A percentile compares a stretch with the other conserved stretches of the same genome.
Evolutionary conservation across 1,140 invertebrate species (phyloP).

Genomic region (Anoplophora glabripennis): DNA sequence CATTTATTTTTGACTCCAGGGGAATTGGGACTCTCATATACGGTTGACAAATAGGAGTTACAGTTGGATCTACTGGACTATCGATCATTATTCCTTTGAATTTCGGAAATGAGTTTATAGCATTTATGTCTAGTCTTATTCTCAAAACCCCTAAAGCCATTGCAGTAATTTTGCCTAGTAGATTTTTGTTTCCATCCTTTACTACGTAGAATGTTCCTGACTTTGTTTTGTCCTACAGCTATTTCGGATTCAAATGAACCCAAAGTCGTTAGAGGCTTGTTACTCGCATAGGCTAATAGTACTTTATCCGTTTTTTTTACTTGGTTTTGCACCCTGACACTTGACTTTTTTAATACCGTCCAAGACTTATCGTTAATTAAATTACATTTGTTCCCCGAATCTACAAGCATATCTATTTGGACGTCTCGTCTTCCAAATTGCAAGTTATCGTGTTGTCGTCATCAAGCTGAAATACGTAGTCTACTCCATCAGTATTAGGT

Average conservation of each 20-base stretch:
- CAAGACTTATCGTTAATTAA: too few species aligned
- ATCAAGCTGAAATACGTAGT: background rate
- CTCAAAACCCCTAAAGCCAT: slow-evolving; percentile 11
- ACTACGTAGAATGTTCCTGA: slow-evolving; percentile 12
- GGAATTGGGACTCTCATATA: slow-evolving; percentile 38
- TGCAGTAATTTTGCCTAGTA: slow-evolving; percentile 13
- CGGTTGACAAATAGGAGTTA: slow-evolving; percentile 38
- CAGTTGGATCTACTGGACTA: background rate
- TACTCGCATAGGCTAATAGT: slow-evolving; percentile 6
- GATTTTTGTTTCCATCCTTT: slow-evolving; percentile 10
- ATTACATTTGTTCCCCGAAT: too few species aligned
- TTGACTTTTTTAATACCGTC: too few species aligned
- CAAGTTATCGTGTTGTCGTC: too few species aligned
- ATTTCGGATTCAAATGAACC: slow-evolving; percentile 2
- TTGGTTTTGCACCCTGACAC: too few species aligned
- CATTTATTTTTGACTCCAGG: slow-evolving; percentile 19
- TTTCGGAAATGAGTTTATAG: too few species aligned
- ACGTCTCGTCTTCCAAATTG: too few species aligned
- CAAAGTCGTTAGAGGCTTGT: background rate
- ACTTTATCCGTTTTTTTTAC: too few species aligned
- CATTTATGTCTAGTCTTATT: slow-evolving; percentile 3
- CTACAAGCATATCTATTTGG: too few species aligned
- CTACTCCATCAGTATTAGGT: slow-evolving; percentile 39
- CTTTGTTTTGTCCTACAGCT: background rate
- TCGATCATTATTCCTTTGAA: slow-evolving; percentile 33